Base-by-base conservation (phyloP, 2,113 vertebrate species). In the Gadus macrocephalus region DNA sequence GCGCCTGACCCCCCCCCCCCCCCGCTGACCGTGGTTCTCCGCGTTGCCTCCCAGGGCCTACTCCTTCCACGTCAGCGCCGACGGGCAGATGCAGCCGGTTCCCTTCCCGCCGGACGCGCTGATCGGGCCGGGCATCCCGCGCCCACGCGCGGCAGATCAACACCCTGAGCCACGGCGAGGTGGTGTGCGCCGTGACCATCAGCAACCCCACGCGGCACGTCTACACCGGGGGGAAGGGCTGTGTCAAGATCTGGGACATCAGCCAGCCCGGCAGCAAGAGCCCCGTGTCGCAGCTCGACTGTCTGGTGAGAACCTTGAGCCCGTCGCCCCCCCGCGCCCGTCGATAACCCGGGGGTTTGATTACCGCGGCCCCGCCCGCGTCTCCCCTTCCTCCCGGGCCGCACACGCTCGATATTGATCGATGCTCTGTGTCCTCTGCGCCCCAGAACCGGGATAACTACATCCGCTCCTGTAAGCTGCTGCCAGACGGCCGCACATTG, bases 371-470 rank as follows among this genome's bases (percentile, higher is more conserved):
- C 78, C 78, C 74, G 53, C 71, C 68, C 69, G 31, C 61, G 53
- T 59, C 68, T 78, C 64, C 66, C 31, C 70, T 68, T 72, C 72
- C 71, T 64, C 73, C 53, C 2, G 25, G 25, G 25, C 25, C 78
- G 67, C 74, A 42, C 78, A 68, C 74, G 66, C 11, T 17, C 28
- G 5, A 27, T 83, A 88, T 89, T 85, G 86, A 88, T 89, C 84
- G 85, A 87, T 85, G 74, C 3, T 12, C 70, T 79, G 66, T 85
- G 77, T 77, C 76, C 73, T 83, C 70, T 81, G 79, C 83, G 69
- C 76, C 81, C 73, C 91, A 99, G 97, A 99, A 99, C 87, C 93
- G 97, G 88, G 97, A 99, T 89, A 99, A 99, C 91, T 99, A 99
- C 89, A 99, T 99, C 90, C 96, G 96, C 69, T 98, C 96, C 60